Evolutionary conservation across 2,113 vertebrate species (phyloP), one percentile per base, ranked within the genome.

Genomic region (Corythornis vintsioides): DNA sequence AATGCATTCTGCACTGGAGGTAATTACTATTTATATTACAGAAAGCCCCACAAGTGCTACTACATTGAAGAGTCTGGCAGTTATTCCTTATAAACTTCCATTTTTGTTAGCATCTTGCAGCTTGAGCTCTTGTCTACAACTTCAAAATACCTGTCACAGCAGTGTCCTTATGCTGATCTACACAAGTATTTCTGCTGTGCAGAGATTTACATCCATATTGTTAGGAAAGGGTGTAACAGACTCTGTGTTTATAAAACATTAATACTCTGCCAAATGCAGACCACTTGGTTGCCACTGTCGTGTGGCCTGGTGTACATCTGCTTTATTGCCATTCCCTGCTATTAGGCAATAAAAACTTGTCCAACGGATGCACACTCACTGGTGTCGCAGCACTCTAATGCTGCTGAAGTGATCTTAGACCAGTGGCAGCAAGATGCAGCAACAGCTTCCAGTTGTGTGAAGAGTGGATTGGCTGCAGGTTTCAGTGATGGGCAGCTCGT

Each of bases 111-210:
- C 75, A 74, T 91, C 85, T 92, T 94, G 47, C 94, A 93, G 90
- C 87, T 86, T 78, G 82, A 92, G 75, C 75, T 93, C 81, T 96
- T 93, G 91, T 67, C 89, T 94, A 10, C 87, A 87, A 67, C 78
- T 92, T 96, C 94, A 86, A 65, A 95, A 87, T 94, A 87, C 71
- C 92, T 91, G 83, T 92, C 94, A 83, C 91, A 95, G 82, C 91
- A 91, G 87, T 94, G 89, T 80, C 81, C 93, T 87, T 92, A n/a
- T 82, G 88, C 65, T 92, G 86, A 94, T 92, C 86, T 71, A 48
- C 72, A 53, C 52, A 89, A 85, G 85, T 76, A 79, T 85, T 96
- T 94, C 81, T 71, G 89, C 85, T 92, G 75, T 77, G 79, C 91
- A 81, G 89, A 93, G 84, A 88, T 95, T 95, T 93, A 89, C 82